phyloP scores from a whole-genome alignment of 2,888 invertebrate genomes.

The Scelioninae gen. 1 region DNA sequence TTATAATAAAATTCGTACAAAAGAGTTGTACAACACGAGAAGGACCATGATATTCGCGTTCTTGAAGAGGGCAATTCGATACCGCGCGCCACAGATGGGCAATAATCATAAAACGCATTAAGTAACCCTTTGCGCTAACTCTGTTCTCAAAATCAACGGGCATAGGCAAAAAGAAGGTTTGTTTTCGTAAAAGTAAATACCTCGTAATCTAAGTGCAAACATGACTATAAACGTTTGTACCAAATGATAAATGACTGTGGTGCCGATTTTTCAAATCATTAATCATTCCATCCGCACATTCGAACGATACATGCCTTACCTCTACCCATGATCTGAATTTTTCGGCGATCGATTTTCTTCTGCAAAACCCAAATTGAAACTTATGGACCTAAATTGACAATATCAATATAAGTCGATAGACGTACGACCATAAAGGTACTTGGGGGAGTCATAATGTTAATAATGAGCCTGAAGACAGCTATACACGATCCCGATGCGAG shows the following conservation, averaged over 20 bases:
- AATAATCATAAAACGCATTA: constrained; percentile 73
- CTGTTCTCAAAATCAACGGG: constrained; percentile 5
- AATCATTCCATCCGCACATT: constrained; percentile 32
- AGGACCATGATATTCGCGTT: constrained; percentile 54
- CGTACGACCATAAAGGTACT: constrained; percentile 48
- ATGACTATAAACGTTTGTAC: constrained; percentile 12
- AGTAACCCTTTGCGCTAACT: constrained; percentile 30
- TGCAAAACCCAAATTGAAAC: constrained; percentile 16
- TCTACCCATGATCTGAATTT: background rate
- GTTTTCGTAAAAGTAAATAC: constrained; percentile 44
- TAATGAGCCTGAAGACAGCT: constrained; percentile 62
- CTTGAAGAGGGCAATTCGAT: constrained; percentile 74
- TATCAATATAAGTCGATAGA: constrained; percentile 34
- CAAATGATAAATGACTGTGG: constrained; percentile 40
- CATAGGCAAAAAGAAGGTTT: background rate
- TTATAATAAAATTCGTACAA: constrained; percentile 76
- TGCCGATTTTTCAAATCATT: constrained; percentile 26
- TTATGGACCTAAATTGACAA: constrained; percentile 31
- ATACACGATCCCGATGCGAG: constrained; percentile 45
- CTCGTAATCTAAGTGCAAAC: constrained; percentile 32
- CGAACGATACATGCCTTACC: background rate
- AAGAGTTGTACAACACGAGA: constrained; percentile 71
- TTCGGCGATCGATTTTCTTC: background rate
- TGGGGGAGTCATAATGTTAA: constrained; percentile 45
- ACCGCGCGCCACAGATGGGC: constrained; percentile 76